phyloP scores from a whole-genome alignment of 2,797 vertebrate genomes.

The Diceros bicornis region DNA sequence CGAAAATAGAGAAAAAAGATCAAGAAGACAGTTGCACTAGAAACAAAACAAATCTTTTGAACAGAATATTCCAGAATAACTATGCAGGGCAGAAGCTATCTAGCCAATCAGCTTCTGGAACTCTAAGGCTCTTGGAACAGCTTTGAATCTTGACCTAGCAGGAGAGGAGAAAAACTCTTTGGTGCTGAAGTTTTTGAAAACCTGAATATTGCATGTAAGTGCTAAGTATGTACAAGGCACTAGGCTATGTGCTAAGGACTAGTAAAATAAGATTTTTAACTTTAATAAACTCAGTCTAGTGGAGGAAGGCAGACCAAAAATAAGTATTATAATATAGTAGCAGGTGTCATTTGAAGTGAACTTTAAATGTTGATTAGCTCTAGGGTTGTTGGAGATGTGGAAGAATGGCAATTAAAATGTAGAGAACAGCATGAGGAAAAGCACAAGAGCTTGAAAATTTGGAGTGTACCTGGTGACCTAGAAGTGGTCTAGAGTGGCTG shows the following conservation, averaged over 20 bases:
- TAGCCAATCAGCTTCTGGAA: conserved; percentile 36
- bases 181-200: conserved; percentile 25
- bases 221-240: background rate
- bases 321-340: conserved; percentile 36
- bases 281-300: conserved; percentile 66
- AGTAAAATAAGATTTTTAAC: conserved; percentile 48
- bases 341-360: conserved; percentile 57
- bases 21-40: conserved; percentile 16
- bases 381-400: background rate
- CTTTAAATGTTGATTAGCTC: conserved; percentile 40
- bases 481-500: background rate
- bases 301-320: conserved; percentile 28
- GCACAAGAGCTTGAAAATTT: conserved; percentile 22
- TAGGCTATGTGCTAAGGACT: conserved; percentile 13
- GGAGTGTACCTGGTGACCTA: conserved; percentile 1
- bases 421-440: conserved; percentile 22
- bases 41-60: conserved; percentile 53
- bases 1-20: conserved; percentile 12
- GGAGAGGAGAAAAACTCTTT: conserved; percentile 26
- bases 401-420: conserved; percentile 44
- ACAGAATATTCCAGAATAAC: conserved; percentile 65
- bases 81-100: conserved; percentile 40
- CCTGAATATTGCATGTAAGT: conserved; percentile 33
- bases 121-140: background rate
- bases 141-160: conserved; percentile 33